phyloP scores from a whole-genome alignment of 2,888 invertebrate species.

The Trichopoda pennipes region DNA sequence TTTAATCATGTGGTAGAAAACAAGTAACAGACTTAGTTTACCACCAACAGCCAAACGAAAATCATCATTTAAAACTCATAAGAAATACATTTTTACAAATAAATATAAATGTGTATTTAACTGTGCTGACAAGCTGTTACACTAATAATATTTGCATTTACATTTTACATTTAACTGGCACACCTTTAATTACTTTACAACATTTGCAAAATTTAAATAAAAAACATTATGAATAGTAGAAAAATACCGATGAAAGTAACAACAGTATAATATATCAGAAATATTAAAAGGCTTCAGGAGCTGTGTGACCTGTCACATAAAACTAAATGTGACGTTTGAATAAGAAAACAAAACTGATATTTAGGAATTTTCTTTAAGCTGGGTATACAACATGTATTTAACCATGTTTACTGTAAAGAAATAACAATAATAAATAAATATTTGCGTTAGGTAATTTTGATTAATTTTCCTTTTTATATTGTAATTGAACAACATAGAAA shows the following conservation, averaged over 20 bases:
- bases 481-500: too few species aligned
- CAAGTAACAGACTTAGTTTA: not conserved
- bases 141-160: slow-evolving; percentile 72
- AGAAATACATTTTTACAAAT: slow-evolving; percentile 52
- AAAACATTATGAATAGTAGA: slow-evolving; percentile 4
- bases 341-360: not conserved
- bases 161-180: slow-evolving; percentile 71
- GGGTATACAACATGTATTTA: too few species aligned
- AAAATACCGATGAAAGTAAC: slow-evolving; percentile 17
- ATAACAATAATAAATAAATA: too few species aligned
- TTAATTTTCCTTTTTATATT: too few species aligned
- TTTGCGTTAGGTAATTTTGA: too few species aligned
- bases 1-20: not conserved
- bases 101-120: slow-evolving; percentile 59
- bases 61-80: slow-evolving; percentile 49
- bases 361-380: not conserved
- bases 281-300: slow-evolving; percentile 7
- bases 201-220: slow-evolving; percentile 55
- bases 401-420: too few species aligned
- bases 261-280: slow-evolving; percentile 8
- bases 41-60: not conserved
- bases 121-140: slow-evolving; percentile 66
- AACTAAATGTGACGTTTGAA: not conserved
- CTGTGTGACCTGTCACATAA: not conserved
- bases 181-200: slow-evolving; percentile 71